A percentile compares a stretch with the other conserved stretches of the same genome.
phyloP scores from a whole-genome alignment of 2,888 invertebrate genomes.

The Tetramorium bicarinatum region DNA sequence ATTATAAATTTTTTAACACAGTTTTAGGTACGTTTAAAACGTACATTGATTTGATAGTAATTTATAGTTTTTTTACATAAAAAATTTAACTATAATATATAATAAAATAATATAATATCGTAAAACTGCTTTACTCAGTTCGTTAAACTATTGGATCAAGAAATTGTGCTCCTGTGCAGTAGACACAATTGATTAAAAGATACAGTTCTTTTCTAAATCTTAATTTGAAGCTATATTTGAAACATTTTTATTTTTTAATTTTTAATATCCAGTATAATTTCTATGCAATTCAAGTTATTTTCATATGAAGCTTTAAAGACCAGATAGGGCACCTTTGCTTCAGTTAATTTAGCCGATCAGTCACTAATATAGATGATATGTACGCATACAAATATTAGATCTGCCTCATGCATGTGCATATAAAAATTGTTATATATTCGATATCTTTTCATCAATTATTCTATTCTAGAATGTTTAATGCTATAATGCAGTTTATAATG shows the following conservation, averaged over 20 bases:
- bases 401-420: not conserved
- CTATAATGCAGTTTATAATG: not conserved
- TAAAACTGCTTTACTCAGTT: not conserved
- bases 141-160: not conserved
- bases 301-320: not conserved
- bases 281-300: not conserved
- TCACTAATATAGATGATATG: not conserved
- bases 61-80: not conserved
- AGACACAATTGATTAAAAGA: not conserved
- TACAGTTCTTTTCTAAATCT: not conserved
- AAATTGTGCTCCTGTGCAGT: not conserved
- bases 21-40: not conserved
- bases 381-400: not conserved
- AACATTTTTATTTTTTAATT: not conserved
- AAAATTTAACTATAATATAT: not conserved
- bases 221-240: not conserved
- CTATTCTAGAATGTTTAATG: not conserved
- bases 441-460: not conserved
- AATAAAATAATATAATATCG: not conserved
- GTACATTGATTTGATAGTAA: not conserved
- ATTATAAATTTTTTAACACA: constrained; percentile 7
- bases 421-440: not conserved
- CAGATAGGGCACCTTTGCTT: not conserved
- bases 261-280: not conserved
- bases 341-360: not conserved